phyloP scores from a whole-genome alignment of 1,140 invertebrate genomes.

The Sminthurinus signatus region DNA sequence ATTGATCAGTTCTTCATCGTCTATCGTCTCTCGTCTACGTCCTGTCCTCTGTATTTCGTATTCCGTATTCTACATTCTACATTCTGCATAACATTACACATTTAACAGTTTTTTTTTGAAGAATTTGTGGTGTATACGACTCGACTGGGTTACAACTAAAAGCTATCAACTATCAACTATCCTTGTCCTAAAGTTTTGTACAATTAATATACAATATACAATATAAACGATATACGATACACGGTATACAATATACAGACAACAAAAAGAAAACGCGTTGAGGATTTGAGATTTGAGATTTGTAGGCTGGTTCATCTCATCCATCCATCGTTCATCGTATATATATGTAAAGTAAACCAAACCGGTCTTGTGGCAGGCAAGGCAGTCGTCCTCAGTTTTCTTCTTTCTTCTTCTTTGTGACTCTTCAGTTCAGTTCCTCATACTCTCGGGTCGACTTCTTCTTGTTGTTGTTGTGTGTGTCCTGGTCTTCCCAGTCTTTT shows the following conservation, averaged over 20 bases:
- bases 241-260: too few relatives aligned
- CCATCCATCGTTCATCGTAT: too few relatives aligned
- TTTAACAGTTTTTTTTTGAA: too few relatives aligned
- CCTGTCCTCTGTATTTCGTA: too few relatives aligned
- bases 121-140: too few relatives aligned
- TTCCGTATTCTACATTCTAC: too few relatives aligned
- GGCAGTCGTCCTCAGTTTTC: background rate
- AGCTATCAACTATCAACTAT: background rate
- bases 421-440: background rate
- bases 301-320: background rate
- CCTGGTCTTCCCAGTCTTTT: background rate
- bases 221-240: too few relatives aligned
- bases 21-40: too few relatives aligned
- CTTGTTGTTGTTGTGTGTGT: background rate
- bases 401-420: background rate
- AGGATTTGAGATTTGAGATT: background rate
- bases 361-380: slow-evolving; percentile 9
- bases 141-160: too few relatives aligned
- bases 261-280: background rate
- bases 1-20: too few relatives aligned
- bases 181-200: background rate
- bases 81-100: too few relatives aligned
- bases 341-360: background rate
- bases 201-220: too few relatives aligned
- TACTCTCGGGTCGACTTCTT: background rate